Percentiles rank a stretch among this genome's conserved stretches.
These are phyloP conservation scores for Mycetomoellerius zeteki DNA, from an alignment of 1,140 invertebrate species.

Conservation along the genomic window DNA sequence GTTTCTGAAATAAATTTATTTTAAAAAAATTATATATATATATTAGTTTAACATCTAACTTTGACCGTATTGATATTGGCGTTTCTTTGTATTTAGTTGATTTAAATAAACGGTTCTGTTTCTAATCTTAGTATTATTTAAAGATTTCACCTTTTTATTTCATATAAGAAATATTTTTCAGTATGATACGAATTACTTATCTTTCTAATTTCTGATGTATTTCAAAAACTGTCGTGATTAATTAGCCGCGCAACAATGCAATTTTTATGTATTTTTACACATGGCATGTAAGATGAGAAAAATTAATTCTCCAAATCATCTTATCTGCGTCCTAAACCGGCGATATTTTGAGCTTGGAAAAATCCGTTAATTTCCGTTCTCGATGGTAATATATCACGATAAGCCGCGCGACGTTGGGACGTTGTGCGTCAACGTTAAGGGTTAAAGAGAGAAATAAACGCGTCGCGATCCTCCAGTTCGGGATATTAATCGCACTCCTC, in stretches of 20 bases:
- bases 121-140: no score
- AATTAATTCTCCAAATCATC: conserved; percentile 33
- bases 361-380: conserved; percentile 49
- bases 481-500: conserved; percentile 63
- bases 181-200: neutral
- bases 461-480: conserved; percentile 47
- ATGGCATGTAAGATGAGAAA: neutral
- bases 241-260: neutral
- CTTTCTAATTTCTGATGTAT: neutral
- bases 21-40: no score
- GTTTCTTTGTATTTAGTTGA: no score
- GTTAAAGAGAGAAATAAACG: conserved; percentile 59
- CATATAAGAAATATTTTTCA: neutral
- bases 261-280: neutral
- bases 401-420: conserved; percentile 51
- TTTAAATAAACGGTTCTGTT: no score
- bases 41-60: no score
- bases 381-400: conserved; percentile 52
- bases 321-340: neutral
- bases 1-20: no score
- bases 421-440: conserved; percentile 30
- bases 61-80: no score
- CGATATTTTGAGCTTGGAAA: conserved; percentile 44
- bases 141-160: neutral
- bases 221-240: neutral